Conservation (phyloP, 2,888 invertebrate genomes). For the Hecatera dysodea region DNA sequence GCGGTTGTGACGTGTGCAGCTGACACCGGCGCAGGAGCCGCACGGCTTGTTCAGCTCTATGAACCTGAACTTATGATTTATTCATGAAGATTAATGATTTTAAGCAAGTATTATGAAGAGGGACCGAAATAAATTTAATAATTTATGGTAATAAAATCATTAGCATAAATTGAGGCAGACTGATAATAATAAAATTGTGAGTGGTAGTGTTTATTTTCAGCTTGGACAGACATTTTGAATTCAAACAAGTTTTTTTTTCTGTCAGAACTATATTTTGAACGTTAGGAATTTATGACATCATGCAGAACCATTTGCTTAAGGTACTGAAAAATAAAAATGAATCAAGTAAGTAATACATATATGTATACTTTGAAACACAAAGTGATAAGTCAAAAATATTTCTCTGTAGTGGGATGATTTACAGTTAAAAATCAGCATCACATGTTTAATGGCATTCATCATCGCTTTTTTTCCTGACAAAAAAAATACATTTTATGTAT, state of each 20-base stretch:
- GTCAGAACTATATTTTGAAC: slow-evolving; percentile 38
- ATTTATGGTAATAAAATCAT: slow-evolving; percentile 74
- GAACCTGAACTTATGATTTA: slow-evolving; percentile 36
- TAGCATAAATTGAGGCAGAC: slow-evolving; percentile 83
- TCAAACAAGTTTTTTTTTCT: slow-evolving; percentile 27
- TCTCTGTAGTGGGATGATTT: neutral
- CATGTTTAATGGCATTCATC: slow-evolving; percentile 29
- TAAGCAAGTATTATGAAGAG: slow-evolving; percentile 84
- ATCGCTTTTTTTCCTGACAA: slow-evolving; percentile 5
- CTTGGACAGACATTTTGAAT: slow-evolving; percentile 52
- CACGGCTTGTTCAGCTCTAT: slow-evolving; percentile 35
- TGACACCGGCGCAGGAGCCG: slow-evolving; percentile 36
- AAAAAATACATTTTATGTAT: slow-evolving; percentile 16
- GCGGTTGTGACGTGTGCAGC: slow-evolving; percentile 64
- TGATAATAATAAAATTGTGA: slow-evolving; percentile 82
- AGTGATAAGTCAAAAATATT: slow-evolving; percentile 4
- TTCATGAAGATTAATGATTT: too few relatives aligned
- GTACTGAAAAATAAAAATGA: neutral
- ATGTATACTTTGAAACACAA: slow-evolving; percentile 7
- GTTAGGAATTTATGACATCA: slow-evolving; percentile 28
- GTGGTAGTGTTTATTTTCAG: slow-evolving; percentile 69
- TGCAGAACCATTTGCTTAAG: slow-evolving; percentile 18
- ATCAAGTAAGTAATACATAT: slow-evolving; percentile 11
- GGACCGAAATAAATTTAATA: slow-evolving; percentile 83
- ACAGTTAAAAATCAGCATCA: slow-evolving; percentile 36